Conservation (phyloP, 2,113 vertebrate genomes). For the Epinephelus lanceolatus region DNA sequence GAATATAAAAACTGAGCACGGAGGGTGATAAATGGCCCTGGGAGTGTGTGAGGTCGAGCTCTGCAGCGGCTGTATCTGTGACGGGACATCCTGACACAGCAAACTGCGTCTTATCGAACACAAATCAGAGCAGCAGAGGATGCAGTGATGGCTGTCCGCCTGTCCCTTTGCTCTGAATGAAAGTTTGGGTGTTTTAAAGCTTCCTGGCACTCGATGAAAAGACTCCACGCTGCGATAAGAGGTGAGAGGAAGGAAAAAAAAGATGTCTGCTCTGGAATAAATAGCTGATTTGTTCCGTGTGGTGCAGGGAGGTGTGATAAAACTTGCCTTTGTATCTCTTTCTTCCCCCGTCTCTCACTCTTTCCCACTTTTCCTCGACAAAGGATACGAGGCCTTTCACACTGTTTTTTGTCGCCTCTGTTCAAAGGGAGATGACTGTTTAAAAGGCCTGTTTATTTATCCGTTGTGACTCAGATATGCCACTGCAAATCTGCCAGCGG, state of each 20-base stretch:
- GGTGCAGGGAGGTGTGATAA: conserved; percentile 18
- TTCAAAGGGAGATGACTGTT: conserved; percentile 37
- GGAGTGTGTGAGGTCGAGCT: not conserved
- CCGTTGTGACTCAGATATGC: conserved; percentile 34
- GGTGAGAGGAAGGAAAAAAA: not conserved
- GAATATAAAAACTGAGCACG: accelerated
- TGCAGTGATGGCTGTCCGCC: not conserved
- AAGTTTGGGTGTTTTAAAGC: not conserved
- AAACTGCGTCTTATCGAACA: not conserved
- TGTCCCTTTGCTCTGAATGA: not conserved
- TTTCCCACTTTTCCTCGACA: not conserved
- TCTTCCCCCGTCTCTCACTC: conserved; percentile 14
- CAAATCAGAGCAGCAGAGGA: not conserved
- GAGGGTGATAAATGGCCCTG: not conserved
- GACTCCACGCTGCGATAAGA: conserved; percentile 29
- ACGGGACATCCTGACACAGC: conserved; percentile 3
- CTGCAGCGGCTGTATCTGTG: not conserved
- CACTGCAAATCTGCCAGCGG: conserved; percentile 38
- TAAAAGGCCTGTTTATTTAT: conserved; percentile 43
- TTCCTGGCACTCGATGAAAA: conserved; percentile 11
- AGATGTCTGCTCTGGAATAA: not conserved
- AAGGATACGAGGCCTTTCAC: conserved; percentile 14
- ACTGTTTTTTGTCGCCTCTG: not conserved
- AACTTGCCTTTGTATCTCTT: conserved; percentile 9
- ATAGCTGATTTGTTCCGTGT: not conserved